Base-by-base conservation (phyloP, 2,888 invertebrate species). In the Odontocerum albicorne region DNA sequence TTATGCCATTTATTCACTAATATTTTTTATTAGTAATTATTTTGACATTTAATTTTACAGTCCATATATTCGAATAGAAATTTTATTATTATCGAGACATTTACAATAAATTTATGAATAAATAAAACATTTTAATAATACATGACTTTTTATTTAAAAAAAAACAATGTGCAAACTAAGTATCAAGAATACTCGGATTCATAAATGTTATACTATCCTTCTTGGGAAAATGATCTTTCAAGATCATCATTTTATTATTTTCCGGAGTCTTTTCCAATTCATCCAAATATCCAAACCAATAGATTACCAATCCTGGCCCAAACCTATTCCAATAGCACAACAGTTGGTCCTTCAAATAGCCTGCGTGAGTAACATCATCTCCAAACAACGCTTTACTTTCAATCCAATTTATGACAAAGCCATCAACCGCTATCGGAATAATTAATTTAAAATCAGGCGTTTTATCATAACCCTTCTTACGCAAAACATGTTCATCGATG, bases 331-430 rank as follows among this genome's bases (percentile, higher is more conserved):
- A 91, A 66, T 96, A 96, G 69, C 93, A 91, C 62, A 84, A 79
- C 64, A 91, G 85, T 68, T 96, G 96, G 63, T 92, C 89, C 64
- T 86, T 86, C 47, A 91, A 78, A 70, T 95, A 92, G 8, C 81
- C 85, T 38, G 83, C 81, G 71, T 96, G 96, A 50, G 86, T 84
- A 64, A 87, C 85, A 61, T 84, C 80, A 73, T 92, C 92, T 2
- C 92, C 96, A 79, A 96, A 96, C n/a, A 90, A 81, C 0, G 96
- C 96, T 75, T 96, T 96, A 65, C 96, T 95, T 72, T 96, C 96
- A 57, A 96, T 92, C 96, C 96, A 96, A 70, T 95, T 92, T 0
- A 96, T 82, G 19, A 96, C 84, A 65, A 85, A 84, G 1, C 90
- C 92, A 70, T 92, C 87, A 17, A 92, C 83, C 21, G 90, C 88